These are phyloP conservation scores for Halyomorpha halys DNA, from an alignment of 1,140 invertebrate species.

Conservation along the genomic window DNA sequence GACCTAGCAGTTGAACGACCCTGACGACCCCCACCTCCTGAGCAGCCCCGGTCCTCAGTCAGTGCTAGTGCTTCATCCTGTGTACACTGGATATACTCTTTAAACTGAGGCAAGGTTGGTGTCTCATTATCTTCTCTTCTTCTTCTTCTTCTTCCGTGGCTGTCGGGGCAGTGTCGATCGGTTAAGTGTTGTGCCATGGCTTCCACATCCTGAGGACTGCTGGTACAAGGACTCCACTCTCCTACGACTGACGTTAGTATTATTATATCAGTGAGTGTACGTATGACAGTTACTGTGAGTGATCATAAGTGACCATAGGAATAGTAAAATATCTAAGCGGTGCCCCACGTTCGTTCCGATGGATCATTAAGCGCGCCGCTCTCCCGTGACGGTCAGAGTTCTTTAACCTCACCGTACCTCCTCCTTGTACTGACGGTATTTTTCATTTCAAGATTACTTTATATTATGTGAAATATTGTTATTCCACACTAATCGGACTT, in stretches of 20 bases:
- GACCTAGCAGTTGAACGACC: conserved; percentile 16
- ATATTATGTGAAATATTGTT: too few species aligned
- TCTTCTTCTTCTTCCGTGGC: background rate
- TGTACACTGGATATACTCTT: background rate
- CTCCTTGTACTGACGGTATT: too few species aligned
- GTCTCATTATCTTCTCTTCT: background rate
- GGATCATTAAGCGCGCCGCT: background rate
- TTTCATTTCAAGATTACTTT: too few species aligned
- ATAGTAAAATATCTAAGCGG: background rate
- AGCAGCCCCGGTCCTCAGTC: background rate
- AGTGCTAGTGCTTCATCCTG: background rate
- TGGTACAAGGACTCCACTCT: background rate
- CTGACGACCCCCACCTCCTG: background rate
- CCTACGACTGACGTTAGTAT: background rate
- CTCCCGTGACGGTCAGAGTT: conserved; percentile 4
- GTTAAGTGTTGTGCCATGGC: background rate
- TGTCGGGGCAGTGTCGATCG: too few species aligned
- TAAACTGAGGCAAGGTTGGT: background rate
- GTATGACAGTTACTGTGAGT: too few species aligned
- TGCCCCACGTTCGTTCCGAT: background rate
- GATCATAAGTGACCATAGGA: too few species aligned
- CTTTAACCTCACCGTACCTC: background rate
- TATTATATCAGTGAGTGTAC: too few species aligned
- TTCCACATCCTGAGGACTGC: background rate
- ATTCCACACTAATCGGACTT: too few species aligned